Base-by-base conservation (phyloP, 1,140 invertebrate genomes). In the Pseudomyrmex cubaensis region DNA sequence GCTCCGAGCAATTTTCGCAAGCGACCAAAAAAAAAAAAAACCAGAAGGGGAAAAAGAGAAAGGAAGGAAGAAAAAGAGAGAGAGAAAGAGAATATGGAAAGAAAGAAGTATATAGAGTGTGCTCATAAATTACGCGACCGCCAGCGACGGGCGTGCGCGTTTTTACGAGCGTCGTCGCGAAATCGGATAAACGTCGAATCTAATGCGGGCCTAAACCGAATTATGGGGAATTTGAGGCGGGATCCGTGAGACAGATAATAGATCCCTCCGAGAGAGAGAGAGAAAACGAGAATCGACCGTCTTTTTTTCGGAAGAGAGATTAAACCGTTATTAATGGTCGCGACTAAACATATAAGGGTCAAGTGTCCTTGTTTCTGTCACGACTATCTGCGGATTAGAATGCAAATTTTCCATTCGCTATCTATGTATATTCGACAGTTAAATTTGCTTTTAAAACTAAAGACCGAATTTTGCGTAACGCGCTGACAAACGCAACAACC, bases 201-300 rank as follows among this genome's bases (percentile, higher is more conserved):
- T 85, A 86, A 90, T 85, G 83, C 87, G 78, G 84, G 80, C 69
- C 89, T 78, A 85, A 87, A 80, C 63, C 84, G 54, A 88, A 88
- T 90, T 89, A 89, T 89, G 84, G 78, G 83, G 35, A 90, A 86
- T 89, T 83, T 83, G 62, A 72, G 54, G 25, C 50, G 61, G 46
- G 48, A 44, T 74, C 54, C 48, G 85, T 20, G 44, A 17, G 83
- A 61, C 54, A 66, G 72, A 83, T 85, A 82, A 88, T 84, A 48
- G 70, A 8, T 44, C 52, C 61, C 20, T n/a, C 46, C 77, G 83
- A 80, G 83, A 48, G 54, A 73, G 59, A 15, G n/a, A 35, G 22
- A 25, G 2, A 35, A 35, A 35, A 35, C 35, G 35, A 35, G 35
- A 5, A 35, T 59, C 72, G 46, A n/a, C 46, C 61, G 64, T 52